Evolutionary conservation across 1,140 invertebrate genomes (phyloP).

Genomic region (Drosophila watanabei): DNA sequence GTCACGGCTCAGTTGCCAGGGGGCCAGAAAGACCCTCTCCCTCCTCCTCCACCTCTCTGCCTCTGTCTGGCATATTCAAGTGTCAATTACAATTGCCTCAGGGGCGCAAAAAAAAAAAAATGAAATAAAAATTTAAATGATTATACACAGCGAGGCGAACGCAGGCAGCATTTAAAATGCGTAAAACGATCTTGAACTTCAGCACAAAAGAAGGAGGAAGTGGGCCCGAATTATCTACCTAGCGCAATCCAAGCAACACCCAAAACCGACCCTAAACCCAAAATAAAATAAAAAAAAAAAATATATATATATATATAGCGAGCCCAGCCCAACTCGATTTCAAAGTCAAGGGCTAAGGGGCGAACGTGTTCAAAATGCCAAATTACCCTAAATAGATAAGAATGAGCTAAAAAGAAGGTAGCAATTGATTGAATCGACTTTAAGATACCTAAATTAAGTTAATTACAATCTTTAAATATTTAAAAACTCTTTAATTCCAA

Average conservation of each 20-base stretch:
- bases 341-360: conserved; percentile 78
- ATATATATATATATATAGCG: neutral
- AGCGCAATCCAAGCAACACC: conserved; percentile 21
- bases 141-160: conserved; percentile 47
- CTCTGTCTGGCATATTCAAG: conserved; percentile 65
- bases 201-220: conserved; percentile 61
- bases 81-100: conserved; percentile 69
- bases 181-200: conserved; percentile 80
- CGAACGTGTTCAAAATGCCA: conserved; percentile 60
- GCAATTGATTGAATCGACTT: neutral
- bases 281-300: conserved; percentile 2
- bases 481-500: too few relatives aligned
- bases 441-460: neutral
- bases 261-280: conserved; percentile 1
- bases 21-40: conserved; percentile 15
- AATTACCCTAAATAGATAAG: conserved; percentile 38
- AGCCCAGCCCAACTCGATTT: conserved; percentile 37
- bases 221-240: conserved; percentile 30
- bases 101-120: conserved; percentile 34
- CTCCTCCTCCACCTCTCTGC: neutral
- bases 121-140: conserved; percentile 46
- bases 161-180: conserved; percentile 68
- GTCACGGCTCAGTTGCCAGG: conserved; percentile 76
- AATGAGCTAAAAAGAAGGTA: neutral
- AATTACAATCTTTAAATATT: neutral